A percentile compares a stretch with the other conserved stretches of the same genome.
Conservation (phyloP, 1,140 invertebrate species). For the Brachionus rubens region DNA sequence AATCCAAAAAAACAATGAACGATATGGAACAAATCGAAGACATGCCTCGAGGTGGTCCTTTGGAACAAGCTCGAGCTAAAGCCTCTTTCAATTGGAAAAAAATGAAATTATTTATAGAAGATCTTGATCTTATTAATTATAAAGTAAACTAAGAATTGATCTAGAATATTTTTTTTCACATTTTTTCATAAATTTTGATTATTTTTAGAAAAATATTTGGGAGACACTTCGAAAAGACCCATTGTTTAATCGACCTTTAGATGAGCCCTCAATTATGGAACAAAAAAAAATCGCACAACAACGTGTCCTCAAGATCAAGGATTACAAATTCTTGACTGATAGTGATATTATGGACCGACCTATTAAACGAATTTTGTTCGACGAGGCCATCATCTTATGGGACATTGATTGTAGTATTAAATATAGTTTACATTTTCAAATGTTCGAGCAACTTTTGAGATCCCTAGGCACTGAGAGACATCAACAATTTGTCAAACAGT, state of each 20-base stretch:
- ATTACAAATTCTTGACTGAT: slow-evolving; percentile 66
- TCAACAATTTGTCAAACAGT: slow-evolving; percentile 68
- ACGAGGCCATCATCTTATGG: slow-evolving; percentile 67
- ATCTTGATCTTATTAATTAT: slow-evolving; percentile 68
- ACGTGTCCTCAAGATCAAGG: slow-evolving; percentile 65
- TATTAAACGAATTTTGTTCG: slow-evolving; percentile 55
- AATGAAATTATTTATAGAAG: slow-evolving; percentile 71
- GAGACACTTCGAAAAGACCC: slow-evolving; percentile 75
- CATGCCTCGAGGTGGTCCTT: slow-evolving; percentile 63
- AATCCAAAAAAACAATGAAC: not conserved
- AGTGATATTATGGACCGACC: slow-evolving; percentile 64
- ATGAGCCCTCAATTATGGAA: not conserved
- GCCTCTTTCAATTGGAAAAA: slow-evolving; percentile 76
- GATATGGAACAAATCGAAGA: slow-evolving; percentile 21
- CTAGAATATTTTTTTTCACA: not conserved
- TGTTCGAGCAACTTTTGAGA: slow-evolving; percentile 54
- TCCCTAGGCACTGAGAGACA: slow-evolving; percentile 71
- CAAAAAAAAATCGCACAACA: slow-evolving; percentile 14
- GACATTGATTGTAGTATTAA: slow-evolving; percentile 70
- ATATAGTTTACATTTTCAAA: slow-evolving; percentile 53
- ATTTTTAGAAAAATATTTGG: slow-evolving; percentile 74
- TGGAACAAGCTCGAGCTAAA: slow-evolving; percentile 70
- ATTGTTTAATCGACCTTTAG: slow-evolving; percentile 66
- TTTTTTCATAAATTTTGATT: not conserved
- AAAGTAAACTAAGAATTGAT: slow-evolving; percentile 64